Evolutionary conservation across 92 coral and sea anemone genomes (phyloP).

Genomic region (Actinostola sp.): DNA sequence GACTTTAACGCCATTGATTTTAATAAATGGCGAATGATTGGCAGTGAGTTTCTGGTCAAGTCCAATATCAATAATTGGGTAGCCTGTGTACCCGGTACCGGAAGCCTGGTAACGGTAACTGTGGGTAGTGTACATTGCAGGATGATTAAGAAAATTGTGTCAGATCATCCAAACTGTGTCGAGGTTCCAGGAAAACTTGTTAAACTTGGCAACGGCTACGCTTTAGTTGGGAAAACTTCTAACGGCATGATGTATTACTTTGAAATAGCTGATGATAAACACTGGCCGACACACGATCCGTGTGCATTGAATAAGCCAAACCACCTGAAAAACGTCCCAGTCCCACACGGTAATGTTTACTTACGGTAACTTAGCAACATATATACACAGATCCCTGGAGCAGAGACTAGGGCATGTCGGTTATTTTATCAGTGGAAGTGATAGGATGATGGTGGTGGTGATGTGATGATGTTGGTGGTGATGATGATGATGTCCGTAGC

Average conservation of each 20-base stretch:
- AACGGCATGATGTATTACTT: not conserved
- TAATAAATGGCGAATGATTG: slow-evolving; percentile 26
- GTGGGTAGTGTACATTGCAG: slow-evolving; percentile 27
- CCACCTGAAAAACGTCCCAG: slow-evolving; percentile 14
- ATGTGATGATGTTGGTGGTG: too few relatives aligned
- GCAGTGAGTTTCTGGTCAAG: slow-evolving; percentile 44
- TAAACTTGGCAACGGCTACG: not conserved
- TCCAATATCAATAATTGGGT: slow-evolving; percentile 60
- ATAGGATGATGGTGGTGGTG: too few relatives aligned
- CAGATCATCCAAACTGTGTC: not conserved
- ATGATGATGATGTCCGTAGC: too few relatives aligned
- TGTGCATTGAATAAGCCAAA: slow-evolving; percentile 16
- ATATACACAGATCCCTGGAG: not conserved
- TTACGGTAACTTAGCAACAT: slow-evolving; percentile 3
- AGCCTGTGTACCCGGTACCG: slow-evolving; percentile 29
- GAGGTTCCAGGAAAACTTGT: slow-evolving; percentile 3
- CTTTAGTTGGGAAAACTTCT: not conserved
- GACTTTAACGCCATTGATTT: slow-evolving; percentile 46
- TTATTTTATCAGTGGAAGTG: not conserved
- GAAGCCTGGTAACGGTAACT: slow-evolving; percentile 34
- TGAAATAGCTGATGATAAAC: not conserved
- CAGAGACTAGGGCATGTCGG: not conserved
- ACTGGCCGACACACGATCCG: slow-evolving; percentile 42
- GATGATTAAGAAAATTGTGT: slow-evolving; percentile 16
- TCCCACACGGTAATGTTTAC: slow-evolving; percentile 34